phyloP scores from a whole-genome alignment of 2,113 vertebrate genomes.

The Hemibagrus wyckioides region DNA sequence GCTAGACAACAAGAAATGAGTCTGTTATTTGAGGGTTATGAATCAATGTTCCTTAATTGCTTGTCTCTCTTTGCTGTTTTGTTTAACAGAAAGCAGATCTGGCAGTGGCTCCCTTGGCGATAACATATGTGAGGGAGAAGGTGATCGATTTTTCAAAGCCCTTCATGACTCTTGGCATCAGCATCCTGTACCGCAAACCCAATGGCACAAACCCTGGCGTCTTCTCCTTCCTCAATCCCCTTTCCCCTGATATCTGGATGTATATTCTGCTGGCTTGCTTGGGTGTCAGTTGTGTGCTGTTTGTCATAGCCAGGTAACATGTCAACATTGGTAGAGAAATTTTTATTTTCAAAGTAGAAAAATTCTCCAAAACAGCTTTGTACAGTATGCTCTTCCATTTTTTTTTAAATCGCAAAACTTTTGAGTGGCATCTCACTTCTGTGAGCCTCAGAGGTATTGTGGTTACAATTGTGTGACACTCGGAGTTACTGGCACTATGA shows the following conservation, averaged over 20 bases:
- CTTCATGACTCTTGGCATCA: conserved; percentile 93
- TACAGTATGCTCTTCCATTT: background rate
- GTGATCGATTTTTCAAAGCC: conserved; percentile 99
- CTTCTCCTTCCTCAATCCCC: conserved; percentile 99
- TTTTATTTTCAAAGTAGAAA: background rate
- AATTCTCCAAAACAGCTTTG: background rate
- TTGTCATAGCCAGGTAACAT: conserved; percentile 99
- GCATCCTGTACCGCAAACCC: conserved; percentile 98
- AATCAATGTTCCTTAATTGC: background rate
- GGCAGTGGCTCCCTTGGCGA: conserved; percentile 94
- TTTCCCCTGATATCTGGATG: conserved; percentile 99
- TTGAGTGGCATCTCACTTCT: background rate
- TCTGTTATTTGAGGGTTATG: background rate
- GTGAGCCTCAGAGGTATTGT: conserved; percentile 56
- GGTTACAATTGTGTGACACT: conserved; percentile 64
- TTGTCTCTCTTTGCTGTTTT: conserved; percentile 62
- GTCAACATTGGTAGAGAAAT: conserved; percentile 43
- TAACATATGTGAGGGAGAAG: conserved; percentile 96
- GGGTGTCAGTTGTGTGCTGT: conserved; percentile 99
- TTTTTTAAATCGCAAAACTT: conserved; percentile 58
- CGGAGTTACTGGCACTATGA: conserved; percentile 95
- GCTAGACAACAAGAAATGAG: background rate
- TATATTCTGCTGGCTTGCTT: conserved; percentile 99
- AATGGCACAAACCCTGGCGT: conserved; percentile 92
- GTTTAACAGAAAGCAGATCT: conserved; percentile 91